Evolutionary conservation across 2,888 invertebrate species (phyloP).

Genomic region (Drosophila pseudotalamancana): DNA sequence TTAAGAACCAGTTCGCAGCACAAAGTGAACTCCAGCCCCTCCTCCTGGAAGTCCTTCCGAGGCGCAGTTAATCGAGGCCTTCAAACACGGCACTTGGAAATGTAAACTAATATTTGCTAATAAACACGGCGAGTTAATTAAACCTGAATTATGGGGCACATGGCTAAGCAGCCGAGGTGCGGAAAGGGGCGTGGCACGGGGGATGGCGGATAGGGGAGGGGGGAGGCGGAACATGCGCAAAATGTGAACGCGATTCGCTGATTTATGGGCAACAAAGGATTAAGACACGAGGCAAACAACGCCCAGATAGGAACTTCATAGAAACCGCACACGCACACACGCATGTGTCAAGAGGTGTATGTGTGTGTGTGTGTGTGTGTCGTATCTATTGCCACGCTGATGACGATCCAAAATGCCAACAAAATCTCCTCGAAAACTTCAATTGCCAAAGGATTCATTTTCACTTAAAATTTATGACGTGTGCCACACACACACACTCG

Average conservation of each 20-base stretch:
- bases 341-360: constrained; percentile 17
- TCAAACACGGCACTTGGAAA: constrained; percentile 65
- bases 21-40: background rate
- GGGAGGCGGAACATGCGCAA: constrained; percentile 49
- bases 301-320: constrained; percentile 52
- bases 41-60: too few species aligned
- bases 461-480: constrained; percentile 76
- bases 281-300: constrained; percentile 60
- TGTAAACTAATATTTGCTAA: constrained; percentile 83
- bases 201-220: background rate
- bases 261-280: constrained; percentile 81
- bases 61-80: too few species aligned
- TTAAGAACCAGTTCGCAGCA: too few species aligned
- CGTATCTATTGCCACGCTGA: constrained; percentile 50
- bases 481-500: constrained; percentile 24
- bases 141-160: constrained; percentile 79
- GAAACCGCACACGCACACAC: constrained; percentile 28
- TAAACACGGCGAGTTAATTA: constrained; percentile 82
- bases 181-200: background rate
- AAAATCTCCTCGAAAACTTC: constrained; percentile 73
- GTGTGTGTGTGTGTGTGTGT: constrained; percentile 18
- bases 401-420: constrained; percentile 66
- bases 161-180: constrained; percentile 44
- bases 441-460: constrained; percentile 81
- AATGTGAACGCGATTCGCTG: constrained; percentile 78